A percentile compares a stretch with the other conserved stretches of the same genome.
Conservation (phyloP, 2,888 invertebrate genomes). For the Sphaerophoria rueppellii region DNA sequence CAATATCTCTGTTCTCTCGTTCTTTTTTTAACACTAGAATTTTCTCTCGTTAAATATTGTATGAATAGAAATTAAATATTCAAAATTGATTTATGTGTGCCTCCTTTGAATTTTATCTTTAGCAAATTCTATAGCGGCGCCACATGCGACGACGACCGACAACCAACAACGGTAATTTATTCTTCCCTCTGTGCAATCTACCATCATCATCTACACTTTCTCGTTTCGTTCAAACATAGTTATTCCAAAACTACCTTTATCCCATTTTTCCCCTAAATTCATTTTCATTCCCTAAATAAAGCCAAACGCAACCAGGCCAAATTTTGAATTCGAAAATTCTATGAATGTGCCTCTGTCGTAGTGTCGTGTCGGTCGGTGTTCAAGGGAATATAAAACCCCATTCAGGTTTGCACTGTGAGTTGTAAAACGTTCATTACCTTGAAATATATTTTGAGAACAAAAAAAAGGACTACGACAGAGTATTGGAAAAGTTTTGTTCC, state of each 20-base stretch:
- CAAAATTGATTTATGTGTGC: conserved; percentile 42
- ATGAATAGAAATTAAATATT: conserved; percentile 42
- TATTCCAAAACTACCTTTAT: background rate
- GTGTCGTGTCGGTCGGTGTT: background rate
- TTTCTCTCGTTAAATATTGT: conserved; percentile 20
- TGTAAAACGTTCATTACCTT: conserved; percentile 8
- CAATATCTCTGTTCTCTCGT: background rate
- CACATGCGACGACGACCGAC: conserved; percentile 20
- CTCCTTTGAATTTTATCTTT: conserved; percentile 17
- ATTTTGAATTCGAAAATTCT: conserved; percentile 37
- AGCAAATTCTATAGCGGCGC: conserved; percentile 25
- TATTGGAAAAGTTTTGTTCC: conserved; percentile 32
- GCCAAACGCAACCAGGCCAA: conserved; percentile 15
- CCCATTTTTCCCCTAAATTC: background rate
- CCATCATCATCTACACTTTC: conserved; percentile 11
- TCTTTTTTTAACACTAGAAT: background rate
- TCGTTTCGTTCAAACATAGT: conserved; percentile 1
- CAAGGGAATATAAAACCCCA: conserved; percentile 31
- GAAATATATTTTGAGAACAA: conserved; percentile 6
- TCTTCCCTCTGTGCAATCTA: conserved; percentile 25
- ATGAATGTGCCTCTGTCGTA: conserved; percentile 11
- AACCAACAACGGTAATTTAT: conserved; percentile 18
- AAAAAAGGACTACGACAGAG: background rate
- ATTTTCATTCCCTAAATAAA: background rate
- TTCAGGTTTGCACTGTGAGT: conserved; percentile 22